A percentile compares a stretch with the other conserved stretches of the same genome.
Evolutionary conservation across 2,797 vertebrate genomes (phyloP).

Genomic region (Allenopithecus nigroviridis): DNA sequence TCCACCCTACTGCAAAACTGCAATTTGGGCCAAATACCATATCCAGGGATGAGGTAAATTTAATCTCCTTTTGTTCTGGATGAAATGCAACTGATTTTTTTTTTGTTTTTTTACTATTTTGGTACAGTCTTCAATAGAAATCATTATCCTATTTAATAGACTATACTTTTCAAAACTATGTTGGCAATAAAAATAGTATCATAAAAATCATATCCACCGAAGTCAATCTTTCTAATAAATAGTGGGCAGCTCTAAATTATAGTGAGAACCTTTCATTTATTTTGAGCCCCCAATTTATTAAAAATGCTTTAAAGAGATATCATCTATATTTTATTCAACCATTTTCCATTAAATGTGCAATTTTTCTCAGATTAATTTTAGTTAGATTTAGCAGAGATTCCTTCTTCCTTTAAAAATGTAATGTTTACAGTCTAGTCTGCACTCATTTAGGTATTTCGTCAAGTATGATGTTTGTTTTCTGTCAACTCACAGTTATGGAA

Average conservation of each 20-base stretch:
- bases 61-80: slow-evolving; percentile 75
- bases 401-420: slow-evolving; percentile 12
- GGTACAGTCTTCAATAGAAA: slow-evolving; percentile 56
- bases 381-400: neutral
- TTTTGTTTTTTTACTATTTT: slow-evolving; percentile 73
- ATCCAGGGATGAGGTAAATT: slow-evolving; percentile 78
- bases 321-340: slow-evolving; percentile 1
- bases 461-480: neutral
- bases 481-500: neutral
- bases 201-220: slow-evolving; percentile 52
- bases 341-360: neutral
- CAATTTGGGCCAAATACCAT: slow-evolving; percentile 76
- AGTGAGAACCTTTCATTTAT: slow-evolving; percentile 41
- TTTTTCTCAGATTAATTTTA: neutral
- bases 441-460: neutral
- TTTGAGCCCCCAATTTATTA: slow-evolving; percentile 3
- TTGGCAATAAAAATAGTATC: slow-evolving; percentile 38
- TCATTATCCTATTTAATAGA: slow-evolving; percentile 44
- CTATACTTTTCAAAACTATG: slow-evolving; percentile 48
- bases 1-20: slow-evolving; percentile 78
- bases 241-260: slow-evolving; percentile 30
- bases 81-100: slow-evolving; percentile 56
- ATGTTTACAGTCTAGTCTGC: neutral
- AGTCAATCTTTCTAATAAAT: slow-evolving; percentile 48
- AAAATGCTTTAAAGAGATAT: slow-evolving; percentile 7